Base-by-base conservation (phyloP, 2,888 invertebrate genomes). In the Anorthoa munda region DNA sequence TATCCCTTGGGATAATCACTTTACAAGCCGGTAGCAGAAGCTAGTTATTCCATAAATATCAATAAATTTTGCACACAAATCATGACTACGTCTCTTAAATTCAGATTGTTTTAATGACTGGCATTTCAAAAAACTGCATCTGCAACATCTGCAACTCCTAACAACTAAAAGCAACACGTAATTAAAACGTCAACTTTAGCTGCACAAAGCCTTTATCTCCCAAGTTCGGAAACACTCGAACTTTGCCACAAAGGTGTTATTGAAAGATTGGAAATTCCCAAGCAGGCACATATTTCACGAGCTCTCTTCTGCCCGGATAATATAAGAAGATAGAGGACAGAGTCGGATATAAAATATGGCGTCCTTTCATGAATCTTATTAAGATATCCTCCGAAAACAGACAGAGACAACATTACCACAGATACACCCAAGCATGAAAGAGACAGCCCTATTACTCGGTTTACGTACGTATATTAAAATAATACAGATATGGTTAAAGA, bases 321-420 rank as follows among this genome's bases (percentile, higher is more conserved):
- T 96, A 96, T 96, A 96, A 96, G 95, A 93, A 96, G 96, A 96
- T 96, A 96, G 96, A 96, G 96, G 96, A 96, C 96, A 95, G 95
- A 97, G 95, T 96, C 96, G 97, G 97, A 97, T 97, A 97, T 97
- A 97, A 97, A 97, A 97, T 98, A 98, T 97, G 97, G 97, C 97
- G 97, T 97, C 97, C 97, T 97, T 97, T 97, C 97, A 97, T 97
- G 97, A 97, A 97, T 97, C 97, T 97, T 97, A 97, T 97, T 97
- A 97, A 97, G 97, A 97, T 97, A 97, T 97, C 97, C 97, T 96
- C 95, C 96, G 94, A 97, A 97, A 97, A 97, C 94, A 77, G 95
- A 96, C 85, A 83, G 93, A 86, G 95, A 95, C 77, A 85, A 82
- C 88, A 88, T 88, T 87, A 92, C 88, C 78, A 61, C 31, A 78